Percentiles rank a stretch among this genome's conserved stretches.
Conservation (phyloP, 2,113 vertebrate genomes). For the Aspiorhynchus laticeps region DNA sequence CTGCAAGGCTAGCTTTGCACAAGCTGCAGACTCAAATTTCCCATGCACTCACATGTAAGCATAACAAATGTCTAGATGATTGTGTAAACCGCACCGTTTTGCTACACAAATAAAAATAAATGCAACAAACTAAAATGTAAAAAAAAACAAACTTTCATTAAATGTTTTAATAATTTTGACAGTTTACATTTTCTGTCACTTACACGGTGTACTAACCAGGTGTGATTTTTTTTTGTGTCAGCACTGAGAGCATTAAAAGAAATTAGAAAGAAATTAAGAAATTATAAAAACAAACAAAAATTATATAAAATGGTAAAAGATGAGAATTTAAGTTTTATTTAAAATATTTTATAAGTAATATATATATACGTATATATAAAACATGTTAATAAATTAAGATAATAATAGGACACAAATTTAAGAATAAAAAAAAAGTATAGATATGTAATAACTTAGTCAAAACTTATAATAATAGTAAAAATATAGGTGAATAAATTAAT, state of each 20-base stretch:
- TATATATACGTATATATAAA: too few relatives aligned
- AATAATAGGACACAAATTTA: too few relatives aligned
- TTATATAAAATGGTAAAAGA: too few relatives aligned
- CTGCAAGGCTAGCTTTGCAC: slow-evolving; percentile 23
- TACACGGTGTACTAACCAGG: neutral
- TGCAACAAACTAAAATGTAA: neutral
- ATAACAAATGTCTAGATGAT: neutral
- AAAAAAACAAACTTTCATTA: neutral
- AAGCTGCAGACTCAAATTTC: slow-evolving; percentile 28
- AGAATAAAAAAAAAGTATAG: too few relatives aligned
- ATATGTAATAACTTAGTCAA: too few relatives aligned
- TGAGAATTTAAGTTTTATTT: too few relatives aligned
- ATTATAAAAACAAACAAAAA: too few relatives aligned
- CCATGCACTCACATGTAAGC: neutral
- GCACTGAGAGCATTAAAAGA: neutral
- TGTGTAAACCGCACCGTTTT: neutral
- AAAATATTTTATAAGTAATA: too few relatives aligned
- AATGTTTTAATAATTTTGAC: neutral
- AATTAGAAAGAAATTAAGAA: too few relatives aligned
- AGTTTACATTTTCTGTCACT: neutral
- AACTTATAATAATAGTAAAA: too few relatives aligned
- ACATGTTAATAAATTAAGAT: too few relatives aligned
- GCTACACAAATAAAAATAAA: neutral
- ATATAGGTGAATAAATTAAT: too few relatives aligned
- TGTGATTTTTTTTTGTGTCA: neutral